These are phyloP conservation scores for Amblyteles armatorius DNA, from an alignment of 2,888 invertebrate genomes.

Conservation along the genomic window DNA sequence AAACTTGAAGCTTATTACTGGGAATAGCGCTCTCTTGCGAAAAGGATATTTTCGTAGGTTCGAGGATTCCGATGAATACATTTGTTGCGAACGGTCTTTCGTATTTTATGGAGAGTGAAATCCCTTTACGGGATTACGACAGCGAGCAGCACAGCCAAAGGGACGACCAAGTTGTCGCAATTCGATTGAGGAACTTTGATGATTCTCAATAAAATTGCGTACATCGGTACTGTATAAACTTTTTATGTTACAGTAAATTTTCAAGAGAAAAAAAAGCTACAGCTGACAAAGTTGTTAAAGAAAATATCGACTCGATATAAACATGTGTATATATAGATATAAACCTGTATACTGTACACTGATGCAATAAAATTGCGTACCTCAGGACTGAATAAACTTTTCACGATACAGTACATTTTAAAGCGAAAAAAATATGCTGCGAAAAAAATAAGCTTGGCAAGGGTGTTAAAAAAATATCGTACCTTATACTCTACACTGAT, in stretches of 20 bases:
- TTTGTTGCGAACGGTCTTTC: background rate
- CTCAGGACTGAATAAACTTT: background rate
- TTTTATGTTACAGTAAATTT: background rate
- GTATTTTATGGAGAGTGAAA: background rate
- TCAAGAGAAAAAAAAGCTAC: background rate
- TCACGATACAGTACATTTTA: background rate
- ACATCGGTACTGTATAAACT: background rate
- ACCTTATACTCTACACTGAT: background rate
- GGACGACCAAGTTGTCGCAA: constrained; percentile 4
- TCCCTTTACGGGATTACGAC: constrained; percentile 11
- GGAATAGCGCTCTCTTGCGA: background rate
- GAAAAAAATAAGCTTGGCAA: too few relatives aligned
- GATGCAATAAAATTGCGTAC: background rate
- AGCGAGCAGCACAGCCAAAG: background rate
- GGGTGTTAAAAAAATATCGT: too few relatives aligned
- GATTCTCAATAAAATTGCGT: background rate
- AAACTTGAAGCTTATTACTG: background rate
- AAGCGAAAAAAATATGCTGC: background rate
- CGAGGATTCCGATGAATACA: background rate
- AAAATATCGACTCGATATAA: too few relatives aligned
- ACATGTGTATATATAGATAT: too few relatives aligned
- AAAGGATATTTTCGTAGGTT: background rate
- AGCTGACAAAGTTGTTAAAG: too few relatives aligned
- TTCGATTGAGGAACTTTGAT: constrained; percentile 3
- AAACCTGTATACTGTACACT: too few relatives aligned